Conservation (phyloP, 2,888 invertebrate genomes). For the Lypha dubia region DNA sequence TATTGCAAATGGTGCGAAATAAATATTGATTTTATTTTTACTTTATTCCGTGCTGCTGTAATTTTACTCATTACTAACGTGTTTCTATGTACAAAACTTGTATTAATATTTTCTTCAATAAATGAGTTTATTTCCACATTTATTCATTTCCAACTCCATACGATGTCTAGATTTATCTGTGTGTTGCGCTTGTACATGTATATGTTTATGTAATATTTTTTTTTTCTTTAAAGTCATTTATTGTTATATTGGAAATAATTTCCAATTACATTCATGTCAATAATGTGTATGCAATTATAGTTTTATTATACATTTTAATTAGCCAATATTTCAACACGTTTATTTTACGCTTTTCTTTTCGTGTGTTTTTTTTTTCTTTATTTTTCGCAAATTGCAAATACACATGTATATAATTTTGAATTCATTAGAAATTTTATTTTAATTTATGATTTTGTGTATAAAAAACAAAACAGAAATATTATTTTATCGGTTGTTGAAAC, state of each 20-base stretch:
- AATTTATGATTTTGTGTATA: constrained; percentile 46
- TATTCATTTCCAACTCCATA: constrained; percentile 11
- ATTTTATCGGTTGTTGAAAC: too few species aligned
- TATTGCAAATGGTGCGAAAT: constrained; percentile 74
- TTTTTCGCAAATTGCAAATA: constrained; percentile 15
- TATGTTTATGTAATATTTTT: constrained; percentile 4
- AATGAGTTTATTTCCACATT: constrained; percentile 12
- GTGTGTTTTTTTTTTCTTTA: neutral
- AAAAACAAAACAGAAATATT: neutral
- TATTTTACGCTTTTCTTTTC: constrained; percentile 12
- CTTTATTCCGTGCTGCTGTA: constrained; percentile 46
- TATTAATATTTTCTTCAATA: constrained; percentile 22
- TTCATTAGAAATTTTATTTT: constrained; percentile 50
- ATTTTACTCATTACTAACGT: constrained; percentile 63
- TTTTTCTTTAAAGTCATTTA: constrained; percentile 38
- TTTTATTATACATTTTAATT: constrained; percentile 71
- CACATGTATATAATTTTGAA: constrained; percentile 13
- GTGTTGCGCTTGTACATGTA: neutral
- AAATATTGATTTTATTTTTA: constrained; percentile 73
- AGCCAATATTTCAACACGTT: constrained; percentile 69
- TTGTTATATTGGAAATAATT: constrained; percentile 67
- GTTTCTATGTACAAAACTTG: constrained; percentile 6
- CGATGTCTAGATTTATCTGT: neutral
- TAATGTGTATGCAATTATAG: constrained; percentile 68
- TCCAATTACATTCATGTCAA: constrained; percentile 69